Conservation (phyloP, 2,888 invertebrate genomes). For the Taphrorychus bicolor region DNA sequence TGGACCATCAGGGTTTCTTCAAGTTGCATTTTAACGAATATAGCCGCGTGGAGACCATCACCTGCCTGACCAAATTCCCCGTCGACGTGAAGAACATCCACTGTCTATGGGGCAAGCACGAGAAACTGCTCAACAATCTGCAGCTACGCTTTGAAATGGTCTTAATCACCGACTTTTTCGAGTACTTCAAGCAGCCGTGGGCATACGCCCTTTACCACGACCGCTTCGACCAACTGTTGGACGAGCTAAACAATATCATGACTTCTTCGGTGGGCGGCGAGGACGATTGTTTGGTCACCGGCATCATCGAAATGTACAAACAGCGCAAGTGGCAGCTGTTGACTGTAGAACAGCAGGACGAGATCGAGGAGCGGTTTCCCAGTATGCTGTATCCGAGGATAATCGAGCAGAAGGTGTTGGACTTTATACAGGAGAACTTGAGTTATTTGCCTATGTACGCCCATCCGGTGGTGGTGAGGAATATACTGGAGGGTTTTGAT, state of each 20-base stretch:
- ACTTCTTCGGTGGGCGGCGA: slow-evolving; percentile 43
- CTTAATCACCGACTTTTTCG: slow-evolving; percentile 70
- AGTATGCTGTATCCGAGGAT: slow-evolving; percentile 48
- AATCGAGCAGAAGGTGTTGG: slow-evolving; percentile 52
- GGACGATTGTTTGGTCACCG: slow-evolving; percentile 49
- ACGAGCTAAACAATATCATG: slow-evolving; percentile 46
- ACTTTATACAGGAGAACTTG: slow-evolving; percentile 52
- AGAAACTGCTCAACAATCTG: slow-evolving; percentile 73
- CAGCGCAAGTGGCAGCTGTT: slow-evolving; percentile 51
- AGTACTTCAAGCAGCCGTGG: slow-evolving; percentile 73
- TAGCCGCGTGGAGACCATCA: slow-evolving; percentile 66
- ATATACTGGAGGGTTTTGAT: slow-evolving; percentile 51
- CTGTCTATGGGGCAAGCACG: slow-evolving; percentile 76
- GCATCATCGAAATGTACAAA: slow-evolving; percentile 47
- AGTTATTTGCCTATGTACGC: slow-evolving; percentile 57
- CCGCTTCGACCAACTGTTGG: slow-evolving; percentile 61
- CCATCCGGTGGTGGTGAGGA: slow-evolving; percentile 52
- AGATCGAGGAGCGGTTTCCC: slow-evolving; percentile 49
- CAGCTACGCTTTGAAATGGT: slow-evolving; percentile 66
- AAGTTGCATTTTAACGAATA: slow-evolving; percentile 66
- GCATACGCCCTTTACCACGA: slow-evolving; percentile 69
- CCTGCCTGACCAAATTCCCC: slow-evolving; percentile 66
- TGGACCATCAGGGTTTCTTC: slow-evolving; percentile 65
- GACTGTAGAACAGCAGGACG: slow-evolving; percentile 44
- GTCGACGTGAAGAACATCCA: slow-evolving; percentile 67